Percentiles rank a stretch among this genome's conserved stretches.
Evolutionary conservation across 2,797 vertebrate genomes (phyloP).

Genomic region (Silurus lanzhouensis): DNA sequence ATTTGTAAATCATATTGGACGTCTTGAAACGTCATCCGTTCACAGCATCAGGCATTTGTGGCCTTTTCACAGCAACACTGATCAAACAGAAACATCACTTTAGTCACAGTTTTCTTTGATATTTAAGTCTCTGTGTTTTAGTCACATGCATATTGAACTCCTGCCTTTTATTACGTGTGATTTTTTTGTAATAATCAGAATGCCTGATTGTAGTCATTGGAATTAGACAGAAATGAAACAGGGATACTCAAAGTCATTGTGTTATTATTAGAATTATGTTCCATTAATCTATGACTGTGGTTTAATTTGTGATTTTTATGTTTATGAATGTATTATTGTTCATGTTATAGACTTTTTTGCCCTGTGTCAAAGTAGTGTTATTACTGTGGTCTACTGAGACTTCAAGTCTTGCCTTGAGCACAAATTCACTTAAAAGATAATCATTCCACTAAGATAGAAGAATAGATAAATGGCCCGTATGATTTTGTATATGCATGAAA

Average conservation of each 20-base stretch:
- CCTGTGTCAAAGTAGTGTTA: slow-evolving; percentile 32
- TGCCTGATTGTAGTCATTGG: neutral
- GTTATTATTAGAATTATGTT: neutral
- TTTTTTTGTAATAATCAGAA: neutral
- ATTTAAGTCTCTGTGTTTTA: neutral
- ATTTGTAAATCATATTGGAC: neutral
- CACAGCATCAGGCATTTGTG: neutral
- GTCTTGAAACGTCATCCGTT: neutral
- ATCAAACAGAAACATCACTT: neutral
- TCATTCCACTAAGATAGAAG: slow-evolving; percentile 7
- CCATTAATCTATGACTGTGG: neutral
- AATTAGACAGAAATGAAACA: neutral
- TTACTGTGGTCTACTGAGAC: slow-evolving; percentile 20
- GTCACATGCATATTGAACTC: neutral
- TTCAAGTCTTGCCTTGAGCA: neutral
- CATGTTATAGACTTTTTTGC: neutral
- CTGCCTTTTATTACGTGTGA: neutral
- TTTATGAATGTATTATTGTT: slow-evolving; percentile 44
- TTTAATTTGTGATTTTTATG: slow-evolving; percentile 33
- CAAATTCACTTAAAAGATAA: slow-evolving; percentile 10
- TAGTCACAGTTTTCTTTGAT: neutral
- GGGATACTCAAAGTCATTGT: neutral
- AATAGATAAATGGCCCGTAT: neutral
- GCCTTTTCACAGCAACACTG: slow-evolving; percentile 19
- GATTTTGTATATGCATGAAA: slow-evolving; percentile 22